phyloP scores from a whole-genome alignment of 2,113 vertebrate species.

The Pelusios castaneus region DNA sequence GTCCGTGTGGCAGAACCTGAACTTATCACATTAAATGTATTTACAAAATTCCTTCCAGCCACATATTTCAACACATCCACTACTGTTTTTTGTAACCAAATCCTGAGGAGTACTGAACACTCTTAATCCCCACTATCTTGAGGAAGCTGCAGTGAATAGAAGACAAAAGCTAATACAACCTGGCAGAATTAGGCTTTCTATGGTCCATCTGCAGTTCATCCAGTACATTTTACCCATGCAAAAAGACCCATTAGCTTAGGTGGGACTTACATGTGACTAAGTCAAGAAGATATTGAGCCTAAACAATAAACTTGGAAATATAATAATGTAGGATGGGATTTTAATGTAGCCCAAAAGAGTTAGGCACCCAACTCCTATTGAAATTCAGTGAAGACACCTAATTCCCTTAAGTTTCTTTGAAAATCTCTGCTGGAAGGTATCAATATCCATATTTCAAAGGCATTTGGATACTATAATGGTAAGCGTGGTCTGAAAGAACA shows the following conservation, averaged over 20 bases:
- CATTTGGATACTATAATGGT: not conserved
- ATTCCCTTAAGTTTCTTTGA: not conserved
- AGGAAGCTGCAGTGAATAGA: not conserved
- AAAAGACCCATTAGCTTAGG: not conserved
- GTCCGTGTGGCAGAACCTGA: not conserved
- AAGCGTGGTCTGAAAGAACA: not conserved
- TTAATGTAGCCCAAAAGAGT: not conserved
- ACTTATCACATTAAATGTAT: not conserved
- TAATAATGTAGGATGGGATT: not conserved
- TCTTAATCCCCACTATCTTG: not conserved
- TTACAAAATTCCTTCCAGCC: conserved; percentile 10
- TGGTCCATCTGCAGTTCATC: conserved; percentile 32
- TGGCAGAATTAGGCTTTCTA: not conserved
- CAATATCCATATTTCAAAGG: not conserved
- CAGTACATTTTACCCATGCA: not conserved
- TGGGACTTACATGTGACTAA: not conserved
- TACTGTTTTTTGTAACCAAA: conserved; percentile 7
- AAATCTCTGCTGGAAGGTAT: not conserved
- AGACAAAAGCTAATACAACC: not conserved
- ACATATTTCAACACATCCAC: not conserved
- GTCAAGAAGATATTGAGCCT: not conserved
- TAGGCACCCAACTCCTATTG: not conserved
- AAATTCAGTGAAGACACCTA: not conserved
- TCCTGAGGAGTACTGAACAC: conserved; percentile 21
- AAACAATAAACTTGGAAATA: not conserved